Evolutionary conservation across 2,797 vertebrate species (phyloP), one percentile per base, ranked within the genome.

Genomic region (Staurois parvus): DNA sequence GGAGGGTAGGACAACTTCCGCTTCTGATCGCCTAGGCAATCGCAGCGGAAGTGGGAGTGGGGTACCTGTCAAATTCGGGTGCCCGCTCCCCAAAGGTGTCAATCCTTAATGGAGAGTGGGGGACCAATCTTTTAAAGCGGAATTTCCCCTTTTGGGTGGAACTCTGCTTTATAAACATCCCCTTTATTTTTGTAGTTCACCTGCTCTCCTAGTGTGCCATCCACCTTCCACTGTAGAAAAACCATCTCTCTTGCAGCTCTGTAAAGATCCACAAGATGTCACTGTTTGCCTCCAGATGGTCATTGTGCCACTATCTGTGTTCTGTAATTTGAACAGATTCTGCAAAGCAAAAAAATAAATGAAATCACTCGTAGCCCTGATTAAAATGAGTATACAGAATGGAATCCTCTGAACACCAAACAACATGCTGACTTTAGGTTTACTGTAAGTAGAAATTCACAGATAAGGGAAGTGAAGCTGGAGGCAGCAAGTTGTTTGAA

Each of bases 241-340:
- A 6, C 1, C 21, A 69, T 69, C 29, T 34, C 30, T 0, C 42
- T 7, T 48, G 83, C 67, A 72, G 48, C 48, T 84, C 66, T 29
- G 19, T 19, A 30, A 64, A 30, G 21, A 59, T 64, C 52, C 75
- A 84, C 83, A 72, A 78, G 83, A 34, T 84, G 83, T 84, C 83
- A 78, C 4, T 6, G 9, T 64, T 62, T 45, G 3, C 74, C 45
- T 48, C 19, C 11, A 34, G 11, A 75, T 30, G 9, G 13, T 48
- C 24, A 6, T 3, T 10, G 17, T 32, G 15, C 12, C 15, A 52
- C 28, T 32, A 21, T 52, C n/a, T 52, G 28, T 24, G 7, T 21
- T 72, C 30, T 40, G 30, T 34, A 24, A 72, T 34, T 59, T 59
- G 6, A 59, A 24, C 5, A 59, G 52, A 59, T 59, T 59, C 52